A percentile compares a stretch with the other conserved stretches of the same genome.
Conservation (phyloP, 2,797 vertebrate species). For the Spinibarbus caldwelli region DNA sequence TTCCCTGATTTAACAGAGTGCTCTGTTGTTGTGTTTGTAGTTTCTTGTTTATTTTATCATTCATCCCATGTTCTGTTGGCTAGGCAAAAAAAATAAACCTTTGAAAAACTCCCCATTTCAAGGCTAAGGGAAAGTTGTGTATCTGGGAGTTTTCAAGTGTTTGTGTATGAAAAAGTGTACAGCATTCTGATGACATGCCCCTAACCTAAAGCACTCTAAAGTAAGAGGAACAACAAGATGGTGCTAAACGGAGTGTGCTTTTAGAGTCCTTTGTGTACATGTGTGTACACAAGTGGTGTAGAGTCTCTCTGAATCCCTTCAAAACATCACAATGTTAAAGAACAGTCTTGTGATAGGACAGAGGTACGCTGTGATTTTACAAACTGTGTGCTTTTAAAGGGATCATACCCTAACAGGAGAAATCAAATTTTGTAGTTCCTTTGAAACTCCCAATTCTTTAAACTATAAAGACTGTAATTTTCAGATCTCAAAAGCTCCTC, state of each 20-base stretch:
- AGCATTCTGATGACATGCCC: conserved; percentile 15
- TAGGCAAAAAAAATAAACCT: conserved; percentile 22
- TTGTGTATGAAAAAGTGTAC: conserved; percentile 47
- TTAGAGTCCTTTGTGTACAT: conserved; percentile 7
- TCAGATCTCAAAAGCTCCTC: neutral
- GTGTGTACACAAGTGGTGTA: neutral
- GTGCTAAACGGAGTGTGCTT: neutral
- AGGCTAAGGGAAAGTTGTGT: conserved; percentile 13
- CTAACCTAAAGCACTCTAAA: neutral
- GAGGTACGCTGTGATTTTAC: neutral
- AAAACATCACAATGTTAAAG: neutral
- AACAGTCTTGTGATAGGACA: neutral
- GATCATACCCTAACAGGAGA: neutral
- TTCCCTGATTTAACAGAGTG: conserved; percentile 18
- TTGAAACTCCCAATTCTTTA: neutral
- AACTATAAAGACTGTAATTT: neutral
- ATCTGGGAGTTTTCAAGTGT: conserved; percentile 59
- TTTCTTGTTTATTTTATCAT: conserved; percentile 1
- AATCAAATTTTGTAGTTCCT: neutral
- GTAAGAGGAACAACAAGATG: conserved; percentile 7
- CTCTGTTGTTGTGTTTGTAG: neutral
- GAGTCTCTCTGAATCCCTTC: neutral
- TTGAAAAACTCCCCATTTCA: neutral
- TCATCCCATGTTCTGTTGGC: neutral
- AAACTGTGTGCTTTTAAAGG: neutral